These are phyloP conservation scores for Dendrolimus kikuchii DNA, from an alignment of 1,140 invertebrate species.

Conservation along the genomic window DNA sequence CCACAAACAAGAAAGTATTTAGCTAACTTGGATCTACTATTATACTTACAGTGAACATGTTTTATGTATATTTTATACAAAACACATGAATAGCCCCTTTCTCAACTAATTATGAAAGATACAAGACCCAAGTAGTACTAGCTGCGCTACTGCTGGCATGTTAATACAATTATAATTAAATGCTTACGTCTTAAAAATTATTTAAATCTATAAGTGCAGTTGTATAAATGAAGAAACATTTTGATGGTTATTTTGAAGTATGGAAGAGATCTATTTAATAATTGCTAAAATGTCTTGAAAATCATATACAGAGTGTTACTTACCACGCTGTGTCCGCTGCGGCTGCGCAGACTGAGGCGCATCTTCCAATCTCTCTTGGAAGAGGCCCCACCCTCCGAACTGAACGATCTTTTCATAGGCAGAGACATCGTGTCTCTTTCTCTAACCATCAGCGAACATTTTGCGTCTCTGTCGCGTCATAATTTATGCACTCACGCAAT, in stretches of 20 bases:
- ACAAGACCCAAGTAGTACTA: too few species aligned
- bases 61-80: too few species aligned
- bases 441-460: conserved; percentile 20
- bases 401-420: conserved; percentile 55
- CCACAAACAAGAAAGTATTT: too few species aligned
- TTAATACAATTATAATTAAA: too few species aligned
- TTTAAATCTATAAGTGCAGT: not conserved
- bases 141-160: too few species aligned
- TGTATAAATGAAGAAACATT: not conserved
- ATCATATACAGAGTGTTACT: conserved; percentile 20
- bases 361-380: conserved; percentile 58
- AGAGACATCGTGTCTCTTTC: conserved; percentile 32
- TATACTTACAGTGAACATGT: too few species aligned
- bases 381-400: conserved; percentile 46
- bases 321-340: conserved; percentile 55
- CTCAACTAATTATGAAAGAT: too few species aligned
- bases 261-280: not conserved
- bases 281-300: not conserved
- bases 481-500: not conserved
- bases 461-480: conserved; percentile 34
- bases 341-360: conserved; percentile 56
- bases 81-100: too few species aligned
- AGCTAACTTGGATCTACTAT: too few species aligned
- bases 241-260: not conserved
- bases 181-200: too few species aligned